Evolutionary conservation across 2,113 vertebrate genomes (phyloP).

Genomic region (Heterotilapia buettikoferi): DNA sequence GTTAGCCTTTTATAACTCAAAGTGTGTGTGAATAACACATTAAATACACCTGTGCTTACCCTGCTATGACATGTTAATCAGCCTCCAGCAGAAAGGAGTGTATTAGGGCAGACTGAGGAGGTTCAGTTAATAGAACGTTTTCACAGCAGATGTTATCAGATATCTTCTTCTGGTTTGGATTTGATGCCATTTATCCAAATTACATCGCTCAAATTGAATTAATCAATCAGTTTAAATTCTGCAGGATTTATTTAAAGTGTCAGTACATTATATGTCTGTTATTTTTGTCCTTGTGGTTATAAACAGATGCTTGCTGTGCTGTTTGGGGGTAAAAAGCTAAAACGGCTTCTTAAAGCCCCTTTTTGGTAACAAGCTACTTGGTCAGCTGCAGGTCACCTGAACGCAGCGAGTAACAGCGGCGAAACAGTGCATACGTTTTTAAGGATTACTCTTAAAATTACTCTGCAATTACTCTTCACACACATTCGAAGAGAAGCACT

Average conservation of each 20-base stretch:
- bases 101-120: neutral
- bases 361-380: neutral
- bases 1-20: neutral
- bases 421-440: neutral
- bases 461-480: neutral
- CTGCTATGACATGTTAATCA: neutral
- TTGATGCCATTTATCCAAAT: neutral
- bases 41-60: neutral
- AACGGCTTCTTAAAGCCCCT: neutral
- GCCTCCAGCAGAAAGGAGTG: neutral
- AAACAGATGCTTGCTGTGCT: neutral
- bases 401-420: neutral
- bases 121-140: neutral
- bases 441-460: no score
- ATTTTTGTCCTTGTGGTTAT: neutral
- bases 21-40: neutral
- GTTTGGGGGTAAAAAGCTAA: neutral
- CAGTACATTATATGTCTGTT: neutral
- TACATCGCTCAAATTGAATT: neutral
- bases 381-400: neutral
- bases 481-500: neutral
- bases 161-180: neutral
- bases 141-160: neutral
- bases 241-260: neutral
- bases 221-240: neutral